Evolutionary conservation across 1,140 invertebrate species (phyloP).

Genomic region (Chironomus striatipennis): DNA sequence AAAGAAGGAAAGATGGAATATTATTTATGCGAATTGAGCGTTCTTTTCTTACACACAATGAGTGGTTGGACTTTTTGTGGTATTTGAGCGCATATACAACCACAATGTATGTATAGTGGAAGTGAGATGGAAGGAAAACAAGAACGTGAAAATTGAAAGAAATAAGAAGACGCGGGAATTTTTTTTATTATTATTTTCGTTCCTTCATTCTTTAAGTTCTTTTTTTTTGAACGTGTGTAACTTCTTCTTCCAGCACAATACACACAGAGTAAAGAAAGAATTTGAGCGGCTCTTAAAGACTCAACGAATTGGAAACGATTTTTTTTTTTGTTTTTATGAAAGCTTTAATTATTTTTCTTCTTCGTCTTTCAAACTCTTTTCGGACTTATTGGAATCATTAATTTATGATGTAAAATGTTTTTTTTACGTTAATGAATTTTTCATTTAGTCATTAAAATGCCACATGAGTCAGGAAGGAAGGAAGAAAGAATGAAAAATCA

Average conservation of each 20-base stretch:
- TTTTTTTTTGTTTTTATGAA: slow-evolving; percentile 5
- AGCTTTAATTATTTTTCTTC: slow-evolving; percentile 6
- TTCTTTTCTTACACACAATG: not conserved
- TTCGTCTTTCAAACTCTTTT: not conserved
- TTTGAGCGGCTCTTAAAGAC: not conserved
- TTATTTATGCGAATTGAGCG: slow-evolving; percentile 10
- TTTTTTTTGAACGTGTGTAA: not conserved
- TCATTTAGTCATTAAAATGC: not conserved
- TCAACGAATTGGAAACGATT: not conserved
- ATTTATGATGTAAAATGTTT: not conserved
- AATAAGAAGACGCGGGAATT: slow-evolving; percentile 12
- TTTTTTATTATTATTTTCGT: not conserved
- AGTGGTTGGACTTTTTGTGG: not conserved
- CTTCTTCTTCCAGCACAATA: too few species aligned
- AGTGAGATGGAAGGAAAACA: not conserved
- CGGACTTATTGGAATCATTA: not conserved
- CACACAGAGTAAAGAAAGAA: too few species aligned
- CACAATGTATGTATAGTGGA: not conserved
- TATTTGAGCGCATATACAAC: not conserved
- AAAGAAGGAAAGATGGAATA: not conserved
- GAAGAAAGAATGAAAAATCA: not conserved
- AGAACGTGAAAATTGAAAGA: slow-evolving; percentile 9
- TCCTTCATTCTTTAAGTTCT: not conserved
- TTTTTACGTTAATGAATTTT: too few species aligned
- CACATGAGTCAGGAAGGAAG: not conserved